Conservation (phyloP, 1,140 invertebrate genomes). For the Zaprionus tsacasi region DNA sequence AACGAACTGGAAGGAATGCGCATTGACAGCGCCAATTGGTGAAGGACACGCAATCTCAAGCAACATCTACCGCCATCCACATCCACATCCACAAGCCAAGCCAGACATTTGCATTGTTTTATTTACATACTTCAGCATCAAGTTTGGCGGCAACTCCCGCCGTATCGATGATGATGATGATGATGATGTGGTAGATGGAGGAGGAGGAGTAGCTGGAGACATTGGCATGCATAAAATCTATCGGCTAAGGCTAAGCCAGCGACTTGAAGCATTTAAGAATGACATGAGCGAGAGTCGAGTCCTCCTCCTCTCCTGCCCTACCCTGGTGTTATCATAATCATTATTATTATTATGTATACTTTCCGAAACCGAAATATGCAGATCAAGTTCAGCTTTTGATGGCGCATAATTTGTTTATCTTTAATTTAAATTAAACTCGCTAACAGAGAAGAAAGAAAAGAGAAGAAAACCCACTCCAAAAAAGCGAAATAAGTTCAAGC, state of each 20-base stretch:
- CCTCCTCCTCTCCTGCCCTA: neutral
- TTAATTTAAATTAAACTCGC: slow-evolving; percentile 68
- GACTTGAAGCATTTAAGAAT: slow-evolving; percentile 41
- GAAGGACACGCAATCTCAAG: slow-evolving; percentile 28
- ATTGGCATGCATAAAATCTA: slow-evolving; percentile 53
- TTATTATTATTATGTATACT: slow-evolving; percentile 41
- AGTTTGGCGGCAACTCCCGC: slow-evolving; percentile 47
- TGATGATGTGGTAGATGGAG: slow-evolving; percentile 1
- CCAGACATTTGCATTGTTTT: slow-evolving; percentile 73
- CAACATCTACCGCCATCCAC: slow-evolving; percentile 7
- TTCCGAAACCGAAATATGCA: slow-evolving; percentile 62
- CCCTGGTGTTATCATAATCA: slow-evolving; percentile 42
- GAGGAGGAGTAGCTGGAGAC: neutral
- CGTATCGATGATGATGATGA: slow-evolving; percentile 37
- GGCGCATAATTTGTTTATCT: slow-evolving; percentile 69
- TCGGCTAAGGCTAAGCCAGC: slow-evolving; percentile 48
- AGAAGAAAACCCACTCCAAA: neutral
- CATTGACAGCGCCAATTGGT: slow-evolving; percentile 67
- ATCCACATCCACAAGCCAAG: slow-evolving; percentile 7
- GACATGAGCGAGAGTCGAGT: slow-evolving; percentile 19
- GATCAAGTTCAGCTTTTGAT: slow-evolving; percentile 52
- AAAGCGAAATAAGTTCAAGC: slow-evolving; percentile 1
- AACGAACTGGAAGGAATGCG: slow-evolving; percentile 72
- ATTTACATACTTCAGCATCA: slow-evolving; percentile 66
- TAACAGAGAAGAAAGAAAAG: neutral